Evolutionary conservation across 2,888 invertebrate species (phyloP).

Genomic region (Pyrrhosoma nymphula): DNA sequence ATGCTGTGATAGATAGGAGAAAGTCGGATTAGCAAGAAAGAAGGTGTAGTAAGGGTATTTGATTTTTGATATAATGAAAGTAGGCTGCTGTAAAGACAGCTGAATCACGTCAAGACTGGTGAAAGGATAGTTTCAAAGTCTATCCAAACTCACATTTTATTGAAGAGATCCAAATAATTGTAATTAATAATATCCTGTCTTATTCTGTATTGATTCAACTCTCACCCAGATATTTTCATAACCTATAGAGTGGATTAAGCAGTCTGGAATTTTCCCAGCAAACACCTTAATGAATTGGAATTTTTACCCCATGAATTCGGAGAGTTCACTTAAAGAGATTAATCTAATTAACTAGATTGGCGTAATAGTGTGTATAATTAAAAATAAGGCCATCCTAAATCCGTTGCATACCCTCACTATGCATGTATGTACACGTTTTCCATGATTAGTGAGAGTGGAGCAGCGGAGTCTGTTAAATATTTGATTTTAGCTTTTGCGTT

Average conservation of each 20-base stretch:
- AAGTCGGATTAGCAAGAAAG: too few relatives aligned
- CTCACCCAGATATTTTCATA: neutral
- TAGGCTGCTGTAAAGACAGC: too few relatives aligned
- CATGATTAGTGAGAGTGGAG: neutral
- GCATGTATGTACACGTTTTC: too few relatives aligned
- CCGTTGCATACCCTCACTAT: too few relatives aligned
- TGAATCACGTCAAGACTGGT: too few relatives aligned
- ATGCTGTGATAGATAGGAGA: too few relatives aligned
- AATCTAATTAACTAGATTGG: neutral
- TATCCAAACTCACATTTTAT: too few relatives aligned
- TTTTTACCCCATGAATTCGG: neutral
- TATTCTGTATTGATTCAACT: neutral
- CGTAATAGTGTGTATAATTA: neutral
- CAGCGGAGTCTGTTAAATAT: neutral
- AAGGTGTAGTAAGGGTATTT: too few relatives aligned
- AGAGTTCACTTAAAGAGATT: neutral
- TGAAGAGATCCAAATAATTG: too few relatives aligned
- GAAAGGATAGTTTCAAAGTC: too few relatives aligned
- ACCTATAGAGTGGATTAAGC: neutral
- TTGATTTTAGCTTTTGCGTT: neutral
- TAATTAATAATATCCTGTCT: neutral
- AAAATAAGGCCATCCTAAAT: neutral
- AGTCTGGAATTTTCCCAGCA: neutral
- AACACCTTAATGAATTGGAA: neutral
- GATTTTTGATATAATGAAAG: neutral